These are phyloP conservation scores for Chromoteleia sp. DNA, from an alignment of 2,888 invertebrate species.

Conservation along the genomic window DNA sequence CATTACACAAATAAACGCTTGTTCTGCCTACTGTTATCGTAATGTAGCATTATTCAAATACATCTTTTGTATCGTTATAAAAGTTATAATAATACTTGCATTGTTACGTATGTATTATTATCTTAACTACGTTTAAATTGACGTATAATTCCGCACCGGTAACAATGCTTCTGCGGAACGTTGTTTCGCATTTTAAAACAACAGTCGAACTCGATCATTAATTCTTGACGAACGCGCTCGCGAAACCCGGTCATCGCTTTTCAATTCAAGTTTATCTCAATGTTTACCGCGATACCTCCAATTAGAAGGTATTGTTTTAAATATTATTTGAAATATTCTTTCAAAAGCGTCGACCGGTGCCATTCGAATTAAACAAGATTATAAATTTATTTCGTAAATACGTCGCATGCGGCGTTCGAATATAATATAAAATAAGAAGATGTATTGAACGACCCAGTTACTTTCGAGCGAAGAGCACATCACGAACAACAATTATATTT, in stretches of 20 bases:
- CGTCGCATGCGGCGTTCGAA: conserved; percentile 8
- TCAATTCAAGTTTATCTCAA: conserved; percentile 14
- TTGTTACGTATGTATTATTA: conserved; percentile 62
- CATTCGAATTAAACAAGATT: conserved; percentile 21
- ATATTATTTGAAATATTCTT: no score
- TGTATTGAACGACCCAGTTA: conserved; percentile 70
- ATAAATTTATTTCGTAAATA: conserved; percentile 37
- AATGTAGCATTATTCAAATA: conserved; percentile 68
- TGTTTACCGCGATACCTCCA: no score
- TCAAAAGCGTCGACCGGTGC: background rate
- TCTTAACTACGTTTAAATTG: conserved; percentile 49
- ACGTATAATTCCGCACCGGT: conserved; percentile 11
- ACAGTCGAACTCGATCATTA: background rate
- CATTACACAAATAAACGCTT: conserved; percentile 32
- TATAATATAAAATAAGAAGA: conserved; percentile 47
- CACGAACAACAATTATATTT: conserved; percentile 74
- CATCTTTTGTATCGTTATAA: conserved; percentile 21
- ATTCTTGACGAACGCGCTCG: no score
- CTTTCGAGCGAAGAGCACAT: conserved; percentile 28
- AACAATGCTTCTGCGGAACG: background rate
- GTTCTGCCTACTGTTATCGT: conserved; percentile 57
- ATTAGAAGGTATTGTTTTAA: no score
- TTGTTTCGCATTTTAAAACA: conserved; percentile 5
- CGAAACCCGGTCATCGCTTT: conserved; percentile 1
- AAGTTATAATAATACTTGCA: conserved; percentile 21